Percentiles rank a stretch among this genome's conserved stretches.
Evolutionary conservation across 2,888 invertebrate genomes (phyloP).

Genomic region (Ctenicera cuprea): DNA sequence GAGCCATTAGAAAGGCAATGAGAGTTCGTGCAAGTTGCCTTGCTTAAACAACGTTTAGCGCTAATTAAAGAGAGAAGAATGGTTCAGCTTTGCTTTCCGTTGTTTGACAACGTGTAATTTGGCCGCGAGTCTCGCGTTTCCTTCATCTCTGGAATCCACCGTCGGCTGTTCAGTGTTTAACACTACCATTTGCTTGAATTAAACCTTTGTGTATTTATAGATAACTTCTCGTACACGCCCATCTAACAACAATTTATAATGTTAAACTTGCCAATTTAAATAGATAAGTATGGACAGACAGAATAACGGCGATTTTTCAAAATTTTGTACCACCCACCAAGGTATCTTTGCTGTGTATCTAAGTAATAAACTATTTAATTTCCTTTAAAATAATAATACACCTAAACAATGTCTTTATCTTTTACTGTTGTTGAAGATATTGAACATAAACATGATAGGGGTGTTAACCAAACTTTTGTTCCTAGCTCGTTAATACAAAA

Average conservation of each 20-base stretch:
- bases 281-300: slow-evolving; percentile 3
- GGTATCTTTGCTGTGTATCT: slow-evolving; percentile 11
- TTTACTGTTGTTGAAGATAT: too few species aligned
- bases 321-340: slow-evolving; percentile 17
- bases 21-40: slow-evolving; percentile 55
- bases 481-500: too few species aligned
- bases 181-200: slow-evolving; percentile 61
- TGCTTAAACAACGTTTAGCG: slow-evolving; percentile 60
- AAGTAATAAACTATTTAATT: not conserved
- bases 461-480: too few species aligned
- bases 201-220: slow-evolving; percentile 62
- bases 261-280: slow-evolving; percentile 42
- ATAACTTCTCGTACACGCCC: slow-evolving; percentile 59
- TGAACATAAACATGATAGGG: too few species aligned
- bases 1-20: slow-evolving; percentile 57
- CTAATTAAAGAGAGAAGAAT: slow-evolving; percentile 62
- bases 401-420: not conserved
- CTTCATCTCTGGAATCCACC: slow-evolving; percentile 60
- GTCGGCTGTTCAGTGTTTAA: slow-evolving; percentile 61
- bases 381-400: slow-evolving; percentile 6
- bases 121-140: slow-evolving; percentile 58
- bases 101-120: slow-evolving; percentile 64
- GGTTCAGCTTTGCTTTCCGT: slow-evolving; percentile 53
- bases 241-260: slow-evolving; percentile 40
- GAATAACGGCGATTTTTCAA: slow-evolving; percentile 20